These are phyloP conservation scores for Callyntrura sp. DNA, from an alignment of 2,888 invertebrate genomes.

Conservation along the genomic window DNA sequence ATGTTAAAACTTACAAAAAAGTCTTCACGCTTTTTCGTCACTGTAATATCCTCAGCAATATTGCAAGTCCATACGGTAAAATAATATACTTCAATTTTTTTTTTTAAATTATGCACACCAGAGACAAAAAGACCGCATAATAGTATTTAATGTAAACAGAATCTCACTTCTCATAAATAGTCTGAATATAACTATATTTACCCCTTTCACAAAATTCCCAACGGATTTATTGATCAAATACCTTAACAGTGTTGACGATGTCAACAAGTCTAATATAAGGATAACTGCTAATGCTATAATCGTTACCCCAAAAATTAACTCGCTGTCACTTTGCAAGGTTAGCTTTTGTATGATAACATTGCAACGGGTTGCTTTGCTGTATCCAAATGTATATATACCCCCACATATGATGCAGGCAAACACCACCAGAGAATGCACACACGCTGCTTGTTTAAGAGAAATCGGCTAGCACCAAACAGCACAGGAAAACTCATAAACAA, in stretches of 20 bases:
- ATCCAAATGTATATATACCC: not conserved
- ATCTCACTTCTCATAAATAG: not conserved
- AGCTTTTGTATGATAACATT: not conserved
- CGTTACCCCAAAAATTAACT: constrained; percentile 13
- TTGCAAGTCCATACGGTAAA: not conserved
- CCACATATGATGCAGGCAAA: not conserved
- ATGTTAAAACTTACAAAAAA: constrained; percentile 12
- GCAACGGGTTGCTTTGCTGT: no score
- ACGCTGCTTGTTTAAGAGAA: not conserved
- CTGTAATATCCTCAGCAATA: not conserved
- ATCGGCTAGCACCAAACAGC: not conserved
- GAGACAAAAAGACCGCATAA: not conserved
- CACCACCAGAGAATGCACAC: not conserved
- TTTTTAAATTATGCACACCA: not conserved
- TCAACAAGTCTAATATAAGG: not conserved
- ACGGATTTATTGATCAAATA: not conserved
- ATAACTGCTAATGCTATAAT: not conserved
- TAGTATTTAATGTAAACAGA: constrained; percentile 3
- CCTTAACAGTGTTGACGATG: not conserved
- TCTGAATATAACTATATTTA: no score
- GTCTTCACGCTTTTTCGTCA: not conserved
- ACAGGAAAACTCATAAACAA: not conserved
- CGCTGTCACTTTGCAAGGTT: constrained; percentile 10
- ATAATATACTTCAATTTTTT: not conserved
- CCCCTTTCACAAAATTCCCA: not conserved